phyloP scores from a whole-genome alignment of 2,888 invertebrate genomes.

The Amphipyra berbera region DNA sequence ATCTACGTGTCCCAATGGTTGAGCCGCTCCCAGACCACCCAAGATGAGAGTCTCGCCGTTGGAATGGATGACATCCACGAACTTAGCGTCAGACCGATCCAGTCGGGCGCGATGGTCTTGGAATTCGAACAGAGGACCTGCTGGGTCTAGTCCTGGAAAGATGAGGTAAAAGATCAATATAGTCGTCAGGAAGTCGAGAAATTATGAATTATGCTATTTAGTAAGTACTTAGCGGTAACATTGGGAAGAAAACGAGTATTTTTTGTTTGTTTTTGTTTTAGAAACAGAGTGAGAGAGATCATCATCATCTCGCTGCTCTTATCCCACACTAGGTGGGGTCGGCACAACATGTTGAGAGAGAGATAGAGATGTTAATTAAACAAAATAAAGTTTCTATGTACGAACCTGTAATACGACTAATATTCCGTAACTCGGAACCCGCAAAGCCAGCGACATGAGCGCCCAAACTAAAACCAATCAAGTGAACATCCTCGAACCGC shows the following conservation, averaged over 20 bases:
- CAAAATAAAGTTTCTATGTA: background rate
- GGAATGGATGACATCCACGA: constrained; percentile 98
- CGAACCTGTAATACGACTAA: constrained; percentile 96
- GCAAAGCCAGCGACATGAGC: constrained; percentile 98
- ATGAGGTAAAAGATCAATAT: background rate
- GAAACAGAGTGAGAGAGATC: too few relatives aligned
- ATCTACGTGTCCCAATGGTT: constrained; percentile 97
- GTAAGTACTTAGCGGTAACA: too few relatives aligned
- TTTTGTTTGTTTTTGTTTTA: too few relatives aligned
- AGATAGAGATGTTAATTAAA: too few relatives aligned
- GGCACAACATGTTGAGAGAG: too few relatives aligned
- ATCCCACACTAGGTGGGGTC: too few relatives aligned
- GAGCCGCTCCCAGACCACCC: constrained; percentile 96
- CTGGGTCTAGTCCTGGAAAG: constrained; percentile 94
- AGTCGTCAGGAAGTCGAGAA: too few relatives aligned
- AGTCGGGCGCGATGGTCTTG: constrained; percentile 96
- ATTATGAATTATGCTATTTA: too few relatives aligned
- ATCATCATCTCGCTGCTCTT: too few relatives aligned
- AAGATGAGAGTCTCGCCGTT: constrained; percentile 97
- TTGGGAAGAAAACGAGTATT: too few relatives aligned
- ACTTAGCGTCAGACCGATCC: constrained; percentile 95
- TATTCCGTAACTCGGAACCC: constrained; percentile 94
- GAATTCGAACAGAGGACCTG: constrained; percentile 97
- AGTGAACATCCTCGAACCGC: constrained; percentile 93
- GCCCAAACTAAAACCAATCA: constrained; percentile 97